A percentile compares a stretch with the other conserved stretches of the same genome.
Conservation (phyloP, 2,113 vertebrate species). For the Scartelaos histophorus region DNA sequence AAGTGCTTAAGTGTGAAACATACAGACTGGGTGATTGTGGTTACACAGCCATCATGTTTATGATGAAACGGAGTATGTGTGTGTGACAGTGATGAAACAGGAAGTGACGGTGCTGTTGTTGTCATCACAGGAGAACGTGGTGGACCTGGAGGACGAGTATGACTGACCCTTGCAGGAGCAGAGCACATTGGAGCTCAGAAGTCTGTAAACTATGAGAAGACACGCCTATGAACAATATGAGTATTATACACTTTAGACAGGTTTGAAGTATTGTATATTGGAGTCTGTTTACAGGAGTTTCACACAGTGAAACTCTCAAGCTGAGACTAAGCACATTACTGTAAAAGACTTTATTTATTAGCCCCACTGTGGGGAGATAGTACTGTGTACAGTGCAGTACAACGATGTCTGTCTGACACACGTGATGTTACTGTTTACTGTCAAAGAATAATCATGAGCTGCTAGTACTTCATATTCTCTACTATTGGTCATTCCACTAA, state of each 20-base stretch:
- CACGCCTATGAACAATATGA: neutral
- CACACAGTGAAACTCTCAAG: no score
- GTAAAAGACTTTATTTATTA: neutral
- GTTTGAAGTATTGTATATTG: neutral
- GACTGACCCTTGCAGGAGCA: conserved; percentile 47
- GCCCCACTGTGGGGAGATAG: neutral
- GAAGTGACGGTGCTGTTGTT: neutral
- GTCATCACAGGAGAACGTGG: conserved; percentile 63
- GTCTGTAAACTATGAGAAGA: no score
- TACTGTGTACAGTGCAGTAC: neutral
- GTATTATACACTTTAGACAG: neutral
- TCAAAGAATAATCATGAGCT: neutral
- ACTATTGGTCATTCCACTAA: no score
- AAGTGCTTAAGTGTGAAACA: no score
- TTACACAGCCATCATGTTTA: no score
- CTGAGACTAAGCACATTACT: neutral
- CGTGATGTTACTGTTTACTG: neutral
- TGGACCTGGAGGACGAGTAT: conserved; percentile 55
- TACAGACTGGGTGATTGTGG: neutral
- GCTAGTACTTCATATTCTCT: neutral
- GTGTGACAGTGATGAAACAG: neutral
- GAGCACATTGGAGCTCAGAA: neutral
- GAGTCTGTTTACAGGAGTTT: neutral
- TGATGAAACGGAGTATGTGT: no score
- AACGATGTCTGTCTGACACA: neutral